Base-by-base conservation (phyloP, 2,797 vertebrate species). In the Crenichthys baileyi region DNA sequence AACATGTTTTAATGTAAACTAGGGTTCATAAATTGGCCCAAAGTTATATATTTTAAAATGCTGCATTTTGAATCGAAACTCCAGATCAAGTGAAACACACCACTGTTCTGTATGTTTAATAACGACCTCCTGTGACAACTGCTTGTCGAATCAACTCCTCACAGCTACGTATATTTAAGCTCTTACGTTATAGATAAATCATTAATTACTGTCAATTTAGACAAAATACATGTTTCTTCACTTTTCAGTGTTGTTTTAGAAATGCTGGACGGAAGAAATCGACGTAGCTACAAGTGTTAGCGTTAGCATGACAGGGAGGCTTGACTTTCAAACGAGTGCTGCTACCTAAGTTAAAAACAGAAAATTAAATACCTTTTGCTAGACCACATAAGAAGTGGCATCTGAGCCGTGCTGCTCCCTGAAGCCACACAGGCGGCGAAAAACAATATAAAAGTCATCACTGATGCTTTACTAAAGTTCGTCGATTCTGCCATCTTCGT, bases 331-430 rank as follows among this genome's bases (percentile, higher is more conserved):
- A 75, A 11, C 18, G 12, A 58, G 7, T 51, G 2, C 26, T 18
- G 16, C 0, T 11, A 6, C 5, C 44, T 0, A 13, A 46, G 15
- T 70, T 18, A 82, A 51, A 2, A 11, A 48, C 48, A 51, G 76
- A 6, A 9, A 77, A 9, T 1, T 1, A 39, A 11, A 76, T 36
- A 97, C 97, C 96, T 92, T 60, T 95, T 91, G 50, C 86, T 96
- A 26, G 96, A 97, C 97, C 97, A 98, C 70, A 97, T 83, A 7
- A 98, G 84, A 71, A 97, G 87, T 0, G 97, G 97, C 48, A 97
- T 96, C 60, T 97, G 97, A 48, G 95, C 83, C 1, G 87, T 89
- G 41, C 84, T 88, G 48, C 63, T 81, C 24, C 65, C 91, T 0
- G 83, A 15, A 0, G 79, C 71, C 60, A 93, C 78, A 46, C 91